These are phyloP conservation scores for Catamblyrhynchus diadema DNA, from an alignment of 2,797 vertebrate genomes.

Conservation along the genomic window DNA sequence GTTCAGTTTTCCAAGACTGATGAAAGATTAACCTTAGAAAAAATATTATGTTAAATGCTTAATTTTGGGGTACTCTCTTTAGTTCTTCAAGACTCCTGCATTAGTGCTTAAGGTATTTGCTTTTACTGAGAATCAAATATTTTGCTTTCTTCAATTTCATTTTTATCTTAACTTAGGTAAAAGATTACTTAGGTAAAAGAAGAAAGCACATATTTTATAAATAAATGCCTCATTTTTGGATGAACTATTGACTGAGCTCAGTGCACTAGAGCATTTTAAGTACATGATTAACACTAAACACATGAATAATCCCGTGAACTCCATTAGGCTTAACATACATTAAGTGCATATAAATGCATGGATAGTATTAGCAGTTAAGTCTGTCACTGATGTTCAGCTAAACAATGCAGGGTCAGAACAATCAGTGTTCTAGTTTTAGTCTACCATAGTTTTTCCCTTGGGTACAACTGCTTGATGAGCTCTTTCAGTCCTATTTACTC, in stretches of 20 bases:
- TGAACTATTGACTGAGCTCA: background rate
- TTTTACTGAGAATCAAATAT: background rate
- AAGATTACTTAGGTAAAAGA: background rate
- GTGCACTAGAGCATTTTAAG: background rate
- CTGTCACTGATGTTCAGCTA: background rate
- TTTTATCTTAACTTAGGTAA: background rate
- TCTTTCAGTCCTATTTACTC: background rate
- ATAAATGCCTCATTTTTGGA: background rate
- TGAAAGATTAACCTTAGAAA: background rate
- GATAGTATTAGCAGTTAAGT: background rate
- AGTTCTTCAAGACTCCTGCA: background rate
- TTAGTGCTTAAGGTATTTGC: background rate
- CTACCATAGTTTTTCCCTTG: background rate
- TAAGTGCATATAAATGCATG: background rate
- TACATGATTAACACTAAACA: background rate
- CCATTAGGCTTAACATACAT: background rate
- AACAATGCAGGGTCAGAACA: background rate
- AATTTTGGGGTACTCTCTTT: background rate
- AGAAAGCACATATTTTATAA: background rate
- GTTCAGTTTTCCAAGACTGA: background rate
- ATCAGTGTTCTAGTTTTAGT: background rate
- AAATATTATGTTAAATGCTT: background rate
- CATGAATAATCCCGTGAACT: background rate
- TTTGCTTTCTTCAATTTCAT: background rate
- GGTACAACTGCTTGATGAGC: background rate